Base-by-base conservation (phyloP, 2,888 invertebrate species). In the Tinea semifulvella region DNA sequence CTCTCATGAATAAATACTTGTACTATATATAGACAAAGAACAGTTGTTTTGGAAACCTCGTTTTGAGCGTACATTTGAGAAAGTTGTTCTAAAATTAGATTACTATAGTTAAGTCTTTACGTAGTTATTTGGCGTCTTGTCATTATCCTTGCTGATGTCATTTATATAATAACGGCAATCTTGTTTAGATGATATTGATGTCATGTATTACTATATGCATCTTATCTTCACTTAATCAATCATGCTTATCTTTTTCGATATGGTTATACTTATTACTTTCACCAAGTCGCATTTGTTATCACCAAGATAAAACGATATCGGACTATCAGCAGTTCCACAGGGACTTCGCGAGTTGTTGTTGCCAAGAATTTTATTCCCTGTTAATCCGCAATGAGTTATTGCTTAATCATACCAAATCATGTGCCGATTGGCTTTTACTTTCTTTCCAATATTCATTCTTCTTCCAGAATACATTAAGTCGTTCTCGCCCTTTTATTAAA, bases 211-310 rank as follows among this genome's bases (percentile, higher is more conserved):
- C 22, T 40, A 22, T 22, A 14, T 22, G 19, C 17, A 11, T 40
- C 8, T 22, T 40, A 40, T 40, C 40, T 6, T 22, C 6, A 2
- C 22, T 40, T 20, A 40, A 40, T 40, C 40, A 40, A 40, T 40
- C 40, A 40, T 13, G 14, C 40, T 40, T 40, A 40, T 40, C 40
- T 22, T 40, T n/a, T 22, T 13, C 11, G 40, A 22, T 22, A 36
- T 36, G 36, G 22, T 40, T 40, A 22, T 22, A 40, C 17, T 40
- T 40, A 40, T 40, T 40, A 40, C 40, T 40, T 40, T 40, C 40
- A 40, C 40, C 40, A 40, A 40, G 40, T 40, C 40, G 22, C 22
- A 22, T 20, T 40, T 40, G 22, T 40, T 40, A 40, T 40, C 40
- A 7, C 13, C n/a, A 38, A 14, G 38, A 38, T 38, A 38, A 40